Evolutionary conservation across 2,113 vertebrate species (phyloP), one percentile per base, ranked within the genome.

Genomic region (Oncorhynchus tshawytscha): DNA sequence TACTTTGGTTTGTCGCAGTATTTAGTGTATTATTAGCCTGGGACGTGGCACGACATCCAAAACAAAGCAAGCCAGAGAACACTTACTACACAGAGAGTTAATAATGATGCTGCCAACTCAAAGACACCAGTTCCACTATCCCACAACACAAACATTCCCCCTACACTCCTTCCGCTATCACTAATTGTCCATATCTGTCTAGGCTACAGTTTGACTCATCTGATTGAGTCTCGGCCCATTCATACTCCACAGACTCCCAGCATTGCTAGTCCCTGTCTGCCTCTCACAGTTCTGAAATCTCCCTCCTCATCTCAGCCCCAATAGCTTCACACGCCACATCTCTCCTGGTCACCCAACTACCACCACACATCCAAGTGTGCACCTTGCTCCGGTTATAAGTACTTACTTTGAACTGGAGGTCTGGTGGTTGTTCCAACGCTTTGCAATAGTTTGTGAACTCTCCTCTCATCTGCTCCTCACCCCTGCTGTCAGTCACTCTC

Each of bases 321-420:
- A 24, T 51, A 51, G 49, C 11, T 51, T 16, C 49, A 13, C 49
- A 51, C 15, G 3, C 49, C 49, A 64, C 60, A 39, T 2, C 57
- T 59, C 65, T 69, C 49, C 39, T 22, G 11, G 15, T 60, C 22
- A 57, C 70, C 27, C 16, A 64, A 22, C 49, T 9, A 70, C 18
- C 59, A 49, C 13, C n/a, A 12, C 71, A 75, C 77, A 76, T n/a
- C 27, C 31, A 49, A 54, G 22, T 70, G 71, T 73, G 64, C 54
- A 62, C 48, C 57, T 49, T 70, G 66, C 65, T 54, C 51, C 60
- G n/a, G 62, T 45, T 51, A 11, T n/a, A 65, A 34, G 76, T 79
- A 93, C 92, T 93, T 93, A 93, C 93, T 92, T 92, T 87, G 82
- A 80, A 82, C 81, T 81, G 85, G 88, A 91, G 90, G 89, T 92